phyloP scores from a whole-genome alignment of 1,140 invertebrate genomes.

The Cydia pomonella region DNA sequence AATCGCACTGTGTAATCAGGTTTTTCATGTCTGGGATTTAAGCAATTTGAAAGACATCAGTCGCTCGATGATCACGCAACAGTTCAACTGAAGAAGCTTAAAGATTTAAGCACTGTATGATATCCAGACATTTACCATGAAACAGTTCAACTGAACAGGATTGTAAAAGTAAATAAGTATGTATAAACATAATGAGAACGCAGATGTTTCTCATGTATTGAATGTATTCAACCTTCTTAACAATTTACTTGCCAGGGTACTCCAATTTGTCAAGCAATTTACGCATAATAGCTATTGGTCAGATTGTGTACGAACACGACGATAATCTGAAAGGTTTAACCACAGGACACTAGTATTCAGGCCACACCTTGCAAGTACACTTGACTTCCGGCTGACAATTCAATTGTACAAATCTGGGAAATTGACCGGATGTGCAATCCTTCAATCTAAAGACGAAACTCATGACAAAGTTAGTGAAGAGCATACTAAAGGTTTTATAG shows the following conservation, averaged over 20 bases:
- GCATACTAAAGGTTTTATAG: neutral
- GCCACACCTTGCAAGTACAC: conserved; percentile 10
- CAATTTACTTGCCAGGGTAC: conserved; percentile 12
- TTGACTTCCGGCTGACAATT: conserved; percentile 33
- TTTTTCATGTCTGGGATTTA: neutral
- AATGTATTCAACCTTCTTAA: conserved; percentile 19
- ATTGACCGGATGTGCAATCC: conserved; percentile 27
- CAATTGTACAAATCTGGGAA: conserved; percentile 33
- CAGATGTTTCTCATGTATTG: conserved; percentile 11
- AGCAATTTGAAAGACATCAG: conserved; percentile 2
- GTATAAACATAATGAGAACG: conserved; percentile 5
- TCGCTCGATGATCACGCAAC: neutral
- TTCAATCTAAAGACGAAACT: neutral
- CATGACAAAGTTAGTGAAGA: neutral
- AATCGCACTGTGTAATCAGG: neutral
- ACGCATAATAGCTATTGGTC: neutral
- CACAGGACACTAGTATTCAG: conserved; percentile 27
- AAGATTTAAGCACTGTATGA: neutral
- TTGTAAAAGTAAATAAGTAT: conserved; percentile 16
- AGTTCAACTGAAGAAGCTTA: neutral
- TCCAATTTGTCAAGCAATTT: conserved; percentile 29
- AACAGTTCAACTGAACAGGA: neutral
- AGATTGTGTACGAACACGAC: conserved; percentile 21
- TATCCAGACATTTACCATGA: neutral
- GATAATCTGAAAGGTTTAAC: conserved; percentile 21